Evolutionary conservation across 53 echinoderm and acorn worm species (phyloP), one percentile per base, ranked within the genome.

Genomic region (Hippasteria phrygiana): DNA sequence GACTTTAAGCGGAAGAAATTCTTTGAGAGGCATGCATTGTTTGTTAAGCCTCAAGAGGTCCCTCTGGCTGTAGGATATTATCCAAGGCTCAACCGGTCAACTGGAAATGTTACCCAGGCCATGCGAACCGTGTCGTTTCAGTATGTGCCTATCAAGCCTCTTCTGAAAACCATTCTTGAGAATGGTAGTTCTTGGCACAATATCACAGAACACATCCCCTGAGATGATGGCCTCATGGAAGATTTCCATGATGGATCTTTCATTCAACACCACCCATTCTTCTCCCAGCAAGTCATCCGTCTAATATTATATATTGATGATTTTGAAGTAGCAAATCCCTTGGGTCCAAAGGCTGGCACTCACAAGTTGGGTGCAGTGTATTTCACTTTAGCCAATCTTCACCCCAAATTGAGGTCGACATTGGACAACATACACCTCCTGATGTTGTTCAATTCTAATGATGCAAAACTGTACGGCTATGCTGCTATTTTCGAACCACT

Each of bases 231-330:
- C 31, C 18, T 78, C 50, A 46, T 88, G 53, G 75, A 20, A 82
- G 79, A 71, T 73, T 92, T 92, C 55, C 92, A 92, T 26, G 92
- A 81, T 48, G 71, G 92, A 46, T 32, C 36, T 28, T 88, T 40
- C 16, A 18, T 16, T 39, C 42, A 71, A 71, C 18, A 71, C n/a
- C n/a, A 38, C 16, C 14, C n/a, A 71, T 18, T 74, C 48, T 74
- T 24, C n/a, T 26, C 11, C 27, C 74, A 74, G 28, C 29, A 74
- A 74, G 27, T 29, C 0, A 75, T 88, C 22, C 72, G 85, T 40
- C 65, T 94, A 22, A 26, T 92, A 7, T 53, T 94, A 37, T 94
- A 94, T 48, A 77, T 91, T 90, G 90, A 90, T 90, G 93, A 90
- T 55, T 91, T 63, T 16, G 90, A 93, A 53, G 90, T 87, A n/a